Percentiles rank a stretch among this genome's conserved stretches.
Evolutionary conservation across 1,140 invertebrate species (phyloP).

Genomic region (Dreissena polymorpha): DNA sequence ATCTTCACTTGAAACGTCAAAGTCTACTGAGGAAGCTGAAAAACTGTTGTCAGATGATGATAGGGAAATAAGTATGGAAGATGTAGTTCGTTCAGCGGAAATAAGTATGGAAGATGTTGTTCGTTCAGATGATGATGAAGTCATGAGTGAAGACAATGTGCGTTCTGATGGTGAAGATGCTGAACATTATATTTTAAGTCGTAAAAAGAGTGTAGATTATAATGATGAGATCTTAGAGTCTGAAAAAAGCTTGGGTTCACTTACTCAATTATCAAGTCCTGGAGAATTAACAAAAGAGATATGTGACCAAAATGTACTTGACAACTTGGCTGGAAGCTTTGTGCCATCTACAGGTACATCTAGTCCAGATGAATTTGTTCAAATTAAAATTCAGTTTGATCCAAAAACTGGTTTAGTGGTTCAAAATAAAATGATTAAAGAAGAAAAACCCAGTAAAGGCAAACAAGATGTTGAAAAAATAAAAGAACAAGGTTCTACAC

Average conservation of each 20-base stretch:
- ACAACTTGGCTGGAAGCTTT: neutral
- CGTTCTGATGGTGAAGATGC: constrained; percentile 36
- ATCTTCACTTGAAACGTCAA: constrained; percentile 1
- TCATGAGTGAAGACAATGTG: neutral
- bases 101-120: constrained; percentile 1
- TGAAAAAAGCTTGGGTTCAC: no score
- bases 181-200: neutral
- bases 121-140: constrained; percentile 28
- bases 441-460: neutral
- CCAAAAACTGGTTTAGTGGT: constrained; percentile 36
- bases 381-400: constrained; percentile 49
- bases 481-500: constrained; percentile 4
- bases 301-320: no score
- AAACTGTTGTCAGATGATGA: constrained; percentile 21
- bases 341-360: neutral
- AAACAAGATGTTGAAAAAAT: neutral
- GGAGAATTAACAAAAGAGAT: no score
- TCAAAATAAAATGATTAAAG: constrained; percentile 32
- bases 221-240: no score
- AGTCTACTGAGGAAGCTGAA: constrained; percentile 22
- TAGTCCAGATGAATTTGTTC: constrained; percentile 44
- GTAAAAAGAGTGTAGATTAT: no score
- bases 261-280: no score
- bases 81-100: neutral
- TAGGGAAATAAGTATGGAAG: neutral